Percentiles rank a stretch among this genome's conserved stretches.
Conservation (phyloP, 1,140 invertebrate genomes). For the Mercenaria mercenaria region DNA sequence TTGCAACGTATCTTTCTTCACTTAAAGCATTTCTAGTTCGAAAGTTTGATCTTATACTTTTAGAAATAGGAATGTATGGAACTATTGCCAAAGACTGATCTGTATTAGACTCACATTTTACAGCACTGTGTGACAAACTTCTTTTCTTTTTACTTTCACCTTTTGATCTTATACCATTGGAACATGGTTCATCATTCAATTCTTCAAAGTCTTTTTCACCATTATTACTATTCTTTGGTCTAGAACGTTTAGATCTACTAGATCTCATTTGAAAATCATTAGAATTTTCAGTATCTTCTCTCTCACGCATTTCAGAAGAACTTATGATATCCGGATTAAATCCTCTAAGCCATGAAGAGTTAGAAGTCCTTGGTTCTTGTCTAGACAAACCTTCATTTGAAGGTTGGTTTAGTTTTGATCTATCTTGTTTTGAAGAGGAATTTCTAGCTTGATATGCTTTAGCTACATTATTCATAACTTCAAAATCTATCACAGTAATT, state of each 20-base stretch:
- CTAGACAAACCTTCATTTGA: not conserved
- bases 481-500: conserved; percentile 64
- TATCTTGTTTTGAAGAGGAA: not conserved
- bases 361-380: not conserved
- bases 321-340: not conserved
- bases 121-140: not conserved
- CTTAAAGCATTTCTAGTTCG: conserved; percentile 58
- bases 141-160: conserved; percentile 10
- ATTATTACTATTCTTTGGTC: not conserved
- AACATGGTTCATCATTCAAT: not conserved
- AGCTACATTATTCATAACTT: conserved; percentile 63
- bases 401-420: not conserved
- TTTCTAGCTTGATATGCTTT: conserved; percentile 50
- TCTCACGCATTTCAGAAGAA: not conserved
- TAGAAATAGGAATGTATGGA: not conserved
- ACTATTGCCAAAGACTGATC: not conserved
- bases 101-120: not conserved
- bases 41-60: not conserved
- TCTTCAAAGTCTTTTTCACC: not conserved
- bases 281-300: not conserved
- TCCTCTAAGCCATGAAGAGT: not conserved
- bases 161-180: not conserved
- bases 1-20: conserved; percentile 47
- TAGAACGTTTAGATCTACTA: not conserved
- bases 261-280: not conserved